These are phyloP conservation scores for Muscidifurax raptorellus DNA, from an alignment of 1,140 invertebrate genomes.

Conservation along the genomic window DNA sequence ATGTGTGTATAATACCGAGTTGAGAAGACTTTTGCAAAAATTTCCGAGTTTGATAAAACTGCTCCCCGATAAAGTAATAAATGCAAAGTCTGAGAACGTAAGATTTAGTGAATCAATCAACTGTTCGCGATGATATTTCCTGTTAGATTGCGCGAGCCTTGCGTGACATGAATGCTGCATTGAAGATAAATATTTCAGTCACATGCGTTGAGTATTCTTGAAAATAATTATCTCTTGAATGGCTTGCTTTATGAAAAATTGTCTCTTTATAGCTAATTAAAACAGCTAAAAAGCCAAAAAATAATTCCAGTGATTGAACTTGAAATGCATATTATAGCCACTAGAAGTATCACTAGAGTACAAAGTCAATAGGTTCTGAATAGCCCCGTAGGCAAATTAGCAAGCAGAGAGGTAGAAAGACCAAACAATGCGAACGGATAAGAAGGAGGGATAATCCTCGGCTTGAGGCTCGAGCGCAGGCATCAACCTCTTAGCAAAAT, in stretches of 20 bases:
- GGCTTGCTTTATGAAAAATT: too few relatives aligned
- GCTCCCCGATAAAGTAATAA: background rate
- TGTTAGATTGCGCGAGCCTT: too few relatives aligned
- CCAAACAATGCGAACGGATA: background rate
- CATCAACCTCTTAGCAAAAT: conserved; percentile 29
- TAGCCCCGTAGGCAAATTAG: background rate
- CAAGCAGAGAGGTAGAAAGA: conserved; percentile 4
- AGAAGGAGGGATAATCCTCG: conserved; percentile 22
- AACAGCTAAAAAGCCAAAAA: background rate
- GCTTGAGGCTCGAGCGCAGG: background rate
- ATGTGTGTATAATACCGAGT: too few relatives aligned
- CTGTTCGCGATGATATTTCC: background rate
- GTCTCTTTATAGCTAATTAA: too few relatives aligned
- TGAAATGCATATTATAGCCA: background rate
- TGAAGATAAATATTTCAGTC: background rate
- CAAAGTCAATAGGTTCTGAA: background rate
- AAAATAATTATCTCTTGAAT: background rate
- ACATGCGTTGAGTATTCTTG: background rate
- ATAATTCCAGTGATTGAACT: background rate
- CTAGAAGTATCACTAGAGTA: background rate
- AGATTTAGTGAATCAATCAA: background rate
- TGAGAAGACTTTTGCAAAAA: background rate
- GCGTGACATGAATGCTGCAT: background rate
- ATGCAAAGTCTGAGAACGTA: background rate
- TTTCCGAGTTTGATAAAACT: background rate